A percentile compares a stretch with the other conserved stretches of the same genome.
Evolutionary conservation across 2,888 invertebrate species (phyloP).

Genomic region (Limnephilus lunatus): DNA sequence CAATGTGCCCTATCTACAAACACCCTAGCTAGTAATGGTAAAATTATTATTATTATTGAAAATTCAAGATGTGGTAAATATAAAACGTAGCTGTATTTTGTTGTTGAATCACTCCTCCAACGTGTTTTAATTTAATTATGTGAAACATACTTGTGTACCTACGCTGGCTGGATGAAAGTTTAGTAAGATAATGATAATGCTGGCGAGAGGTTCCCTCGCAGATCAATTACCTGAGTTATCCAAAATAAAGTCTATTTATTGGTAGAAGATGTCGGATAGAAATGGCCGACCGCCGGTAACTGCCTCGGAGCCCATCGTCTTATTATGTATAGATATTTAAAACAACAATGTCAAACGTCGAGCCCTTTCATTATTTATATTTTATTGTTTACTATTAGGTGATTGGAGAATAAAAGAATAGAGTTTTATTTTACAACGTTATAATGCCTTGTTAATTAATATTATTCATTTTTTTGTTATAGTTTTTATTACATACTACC

Average conservation of each 20-base stretch:
- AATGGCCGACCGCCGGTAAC: neutral
- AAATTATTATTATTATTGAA: constrained; percentile 41
- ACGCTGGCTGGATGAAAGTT: constrained; percentile 61
- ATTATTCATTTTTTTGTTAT: constrained; percentile 60
- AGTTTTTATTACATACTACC: constrained; percentile 47
- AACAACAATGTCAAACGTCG: constrained; percentile 53
- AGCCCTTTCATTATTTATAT: constrained; percentile 60
- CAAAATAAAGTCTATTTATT: neutral
- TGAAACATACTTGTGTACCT: constrained; percentile 65
- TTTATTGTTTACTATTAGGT: constrained; percentile 65
- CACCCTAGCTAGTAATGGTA: constrained; percentile 61
- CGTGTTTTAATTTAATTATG: constrained; percentile 58
- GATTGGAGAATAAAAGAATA: constrained; percentile 65
- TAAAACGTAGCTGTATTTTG: constrained; percentile 48
- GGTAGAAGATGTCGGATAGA: neutral
- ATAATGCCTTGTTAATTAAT: constrained; percentile 64
- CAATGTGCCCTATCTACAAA: constrained; percentile 66
- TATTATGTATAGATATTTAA: constrained; percentile 49
- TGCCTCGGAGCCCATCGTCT: neutral
- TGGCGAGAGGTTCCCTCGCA: constrained; percentile 20
- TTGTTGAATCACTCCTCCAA: constrained; percentile 56
- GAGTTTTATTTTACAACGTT: constrained; percentile 67
- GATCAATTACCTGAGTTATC: neutral
- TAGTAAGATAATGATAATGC: neutral
- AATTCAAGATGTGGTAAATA: constrained; percentile 20